These are phyloP conservation scores for Manacus vitellinus DNA, from an alignment of 2,113 vertebrate species.

Conservation along the genomic window DNA sequence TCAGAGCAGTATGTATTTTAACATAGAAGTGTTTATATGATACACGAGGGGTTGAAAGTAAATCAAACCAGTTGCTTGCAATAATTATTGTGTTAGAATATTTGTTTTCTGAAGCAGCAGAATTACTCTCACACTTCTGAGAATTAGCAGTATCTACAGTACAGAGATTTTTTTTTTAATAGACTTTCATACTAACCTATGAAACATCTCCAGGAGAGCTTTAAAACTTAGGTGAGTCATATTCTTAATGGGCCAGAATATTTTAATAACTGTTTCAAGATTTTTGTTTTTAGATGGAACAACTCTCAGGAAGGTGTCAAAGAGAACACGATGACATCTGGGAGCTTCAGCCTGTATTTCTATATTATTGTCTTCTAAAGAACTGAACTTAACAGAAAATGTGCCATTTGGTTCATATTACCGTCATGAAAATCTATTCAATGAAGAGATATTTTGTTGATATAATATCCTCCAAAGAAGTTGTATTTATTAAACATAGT, in stretches of 20 bases:
- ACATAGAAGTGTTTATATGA: not conserved
- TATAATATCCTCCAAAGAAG: not conserved
- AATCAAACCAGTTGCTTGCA: not conserved
- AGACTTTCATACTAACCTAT: not conserved
- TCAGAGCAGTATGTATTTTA: not conserved
- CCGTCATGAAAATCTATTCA: not conserved
- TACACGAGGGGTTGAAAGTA: not conserved
- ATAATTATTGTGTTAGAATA: not conserved
- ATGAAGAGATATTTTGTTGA: not conserved
- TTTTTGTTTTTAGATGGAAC: not conserved
- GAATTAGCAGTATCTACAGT: not conserved
- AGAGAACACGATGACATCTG: not conserved
- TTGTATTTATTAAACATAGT: not conserved
- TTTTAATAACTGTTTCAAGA: not conserved
- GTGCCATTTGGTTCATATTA: not conserved
- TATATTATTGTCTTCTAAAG: not conserved
- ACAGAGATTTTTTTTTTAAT: not conserved
- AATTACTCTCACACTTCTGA: not conserved
- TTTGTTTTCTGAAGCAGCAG: not conserved
- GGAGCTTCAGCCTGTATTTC: not conserved
- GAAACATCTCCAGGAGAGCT: not conserved
- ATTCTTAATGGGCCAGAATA: not conserved
- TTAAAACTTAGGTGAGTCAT: constrained; percentile 14
- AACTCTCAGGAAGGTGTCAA: not conserved
- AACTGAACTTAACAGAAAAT: not conserved